A percentile compares a stretch with the other conserved stretches of the same genome.
Conservation (phyloP, 2,113 vertebrate species). For the Gobius niger region DNA sequence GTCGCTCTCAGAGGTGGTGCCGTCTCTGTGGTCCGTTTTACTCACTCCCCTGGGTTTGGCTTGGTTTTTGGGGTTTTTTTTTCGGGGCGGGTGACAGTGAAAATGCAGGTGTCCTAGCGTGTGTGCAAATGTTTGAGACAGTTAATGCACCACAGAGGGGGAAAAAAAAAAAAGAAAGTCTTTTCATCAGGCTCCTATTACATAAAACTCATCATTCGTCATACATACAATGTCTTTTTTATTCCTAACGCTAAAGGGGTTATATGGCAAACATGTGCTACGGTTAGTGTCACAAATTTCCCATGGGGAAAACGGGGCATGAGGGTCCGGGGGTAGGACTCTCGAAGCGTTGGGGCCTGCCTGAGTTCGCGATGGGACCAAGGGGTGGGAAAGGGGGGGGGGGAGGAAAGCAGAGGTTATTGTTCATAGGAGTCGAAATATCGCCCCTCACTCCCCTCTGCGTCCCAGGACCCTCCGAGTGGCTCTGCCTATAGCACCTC, state of each 20-base stretch:
- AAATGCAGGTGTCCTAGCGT: slow-evolving; percentile 37
- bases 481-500: slow-evolving; percentile 42
- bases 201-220: slow-evolving; percentile 43
- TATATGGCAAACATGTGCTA: slow-evolving; percentile 68
- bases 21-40: slow-evolving; percentile 66
- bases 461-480: slow-evolving; percentile 40
- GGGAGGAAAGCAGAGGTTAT: slow-evolving; percentile 26
- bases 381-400: not conserved
- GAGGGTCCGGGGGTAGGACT: slow-evolving; percentile 63
- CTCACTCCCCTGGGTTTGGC: slow-evolving; percentile 41
- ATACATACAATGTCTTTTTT: slow-evolving; percentile 40
- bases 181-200: slow-evolving; percentile 40
- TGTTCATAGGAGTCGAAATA: slow-evolving; percentile 67
- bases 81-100: slow-evolving; percentile 1
- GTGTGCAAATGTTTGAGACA: slow-evolving; percentile 47
- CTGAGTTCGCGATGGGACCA: slow-evolving; percentile 46
- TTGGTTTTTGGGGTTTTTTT: not conserved
- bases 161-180: slow-evolving; percentile 44
- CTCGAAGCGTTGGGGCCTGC: slow-evolving; percentile 56
- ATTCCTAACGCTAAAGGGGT: slow-evolving; percentile 44
- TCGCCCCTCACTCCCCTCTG: slow-evolving; percentile 60
- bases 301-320: slow-evolving; percentile 73
- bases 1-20: slow-evolving; percentile 31
- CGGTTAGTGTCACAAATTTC: slow-evolving; percentile 70
- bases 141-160: slow-evolving; percentile 45